Percentiles rank a stretch among this genome's conserved stretches.
phyloP scores from a whole-genome alignment of 2,113 vertebrate species.

The Pedetes capensis region DNA sequence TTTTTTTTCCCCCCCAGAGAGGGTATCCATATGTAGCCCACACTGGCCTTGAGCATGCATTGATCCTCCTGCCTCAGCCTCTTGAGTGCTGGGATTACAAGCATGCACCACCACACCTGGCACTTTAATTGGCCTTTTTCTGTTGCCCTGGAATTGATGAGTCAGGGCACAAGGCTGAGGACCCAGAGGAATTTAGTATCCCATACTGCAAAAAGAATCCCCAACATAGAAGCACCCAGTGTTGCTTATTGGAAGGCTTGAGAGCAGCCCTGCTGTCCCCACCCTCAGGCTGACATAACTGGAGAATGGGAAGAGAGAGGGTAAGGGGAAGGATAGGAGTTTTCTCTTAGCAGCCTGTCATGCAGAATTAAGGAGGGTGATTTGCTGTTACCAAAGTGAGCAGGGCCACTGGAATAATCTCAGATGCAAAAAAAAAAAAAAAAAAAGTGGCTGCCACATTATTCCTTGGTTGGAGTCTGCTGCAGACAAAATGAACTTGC shows the following conservation, averaged over 20 bases:
- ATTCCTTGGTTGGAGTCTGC: neutral
- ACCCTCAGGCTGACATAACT: too few relatives aligned
- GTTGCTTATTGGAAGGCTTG: neutral
- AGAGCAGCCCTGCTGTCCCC: neutral
- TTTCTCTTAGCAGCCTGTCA: neutral
- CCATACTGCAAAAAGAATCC: neutral
- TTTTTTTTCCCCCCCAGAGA: too few relatives aligned
- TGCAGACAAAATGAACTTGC: neutral
- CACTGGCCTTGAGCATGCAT: too few relatives aligned
- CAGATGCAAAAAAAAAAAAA: neutral
- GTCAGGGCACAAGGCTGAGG: conserved; percentile 6
- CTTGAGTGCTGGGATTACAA: too few relatives aligned
- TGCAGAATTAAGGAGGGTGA: neutral
- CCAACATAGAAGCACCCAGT: neutral
- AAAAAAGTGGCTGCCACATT: neutral
- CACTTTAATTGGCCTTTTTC: conserved; percentile 62
- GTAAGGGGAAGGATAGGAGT: neutral
- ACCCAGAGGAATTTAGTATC: neutral
- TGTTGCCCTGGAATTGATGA: conserved; percentile 62
- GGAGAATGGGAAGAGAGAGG: neutral
- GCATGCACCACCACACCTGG: too few relatives aligned
- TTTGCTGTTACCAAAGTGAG: neutral
- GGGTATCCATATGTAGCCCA: too few relatives aligned
- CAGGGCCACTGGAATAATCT: neutral
- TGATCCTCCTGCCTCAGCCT: too few relatives aligned